These are phyloP conservation scores for Campylomormyrus numenius DNA, from an alignment of 2,113 vertebrate genomes.

Conservation along the genomic window DNA sequence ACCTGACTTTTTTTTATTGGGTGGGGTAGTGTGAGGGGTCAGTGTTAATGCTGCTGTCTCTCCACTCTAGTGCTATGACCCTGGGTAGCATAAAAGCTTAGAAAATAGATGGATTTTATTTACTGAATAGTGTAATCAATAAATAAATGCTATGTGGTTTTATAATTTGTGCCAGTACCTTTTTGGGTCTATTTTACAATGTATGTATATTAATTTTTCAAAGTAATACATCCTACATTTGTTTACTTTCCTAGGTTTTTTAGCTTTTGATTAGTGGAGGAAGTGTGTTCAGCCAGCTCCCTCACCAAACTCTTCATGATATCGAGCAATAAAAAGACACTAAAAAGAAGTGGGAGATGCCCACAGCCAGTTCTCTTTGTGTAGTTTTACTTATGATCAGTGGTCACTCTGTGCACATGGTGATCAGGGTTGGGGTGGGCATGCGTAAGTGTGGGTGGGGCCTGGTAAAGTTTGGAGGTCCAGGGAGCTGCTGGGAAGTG, in stretches of 20 bases:
- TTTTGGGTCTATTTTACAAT: not conserved
- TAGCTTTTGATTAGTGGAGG: not conserved
- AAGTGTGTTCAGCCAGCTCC: not conserved
- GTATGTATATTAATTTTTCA: not conserved
- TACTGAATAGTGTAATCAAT: not conserved
- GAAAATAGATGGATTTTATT: not conserved
- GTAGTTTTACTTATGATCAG: not conserved
- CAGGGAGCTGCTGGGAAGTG: not conserved
- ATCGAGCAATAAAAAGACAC: not conserved
- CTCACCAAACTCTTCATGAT: not conserved
- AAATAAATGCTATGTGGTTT: not conserved
- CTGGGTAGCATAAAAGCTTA: not conserved
- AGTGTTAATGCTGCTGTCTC: not conserved
- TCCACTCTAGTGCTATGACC: not conserved
- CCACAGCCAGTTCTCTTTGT: not conserved
- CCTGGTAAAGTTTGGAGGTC: not conserved
- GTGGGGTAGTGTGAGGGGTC: not conserved
- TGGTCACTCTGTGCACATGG: not conserved
- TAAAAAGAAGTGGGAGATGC: not conserved
- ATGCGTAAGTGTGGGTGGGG: not conserved
- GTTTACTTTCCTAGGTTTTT: not conserved
- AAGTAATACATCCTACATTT: not conserved
- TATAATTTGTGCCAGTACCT: not conserved
- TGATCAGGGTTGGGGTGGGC: not conserved
- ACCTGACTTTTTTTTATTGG: not conserved